phyloP scores from a whole-genome alignment of 2,113 vertebrate species.

The Syngnathus scovelli region DNA sequence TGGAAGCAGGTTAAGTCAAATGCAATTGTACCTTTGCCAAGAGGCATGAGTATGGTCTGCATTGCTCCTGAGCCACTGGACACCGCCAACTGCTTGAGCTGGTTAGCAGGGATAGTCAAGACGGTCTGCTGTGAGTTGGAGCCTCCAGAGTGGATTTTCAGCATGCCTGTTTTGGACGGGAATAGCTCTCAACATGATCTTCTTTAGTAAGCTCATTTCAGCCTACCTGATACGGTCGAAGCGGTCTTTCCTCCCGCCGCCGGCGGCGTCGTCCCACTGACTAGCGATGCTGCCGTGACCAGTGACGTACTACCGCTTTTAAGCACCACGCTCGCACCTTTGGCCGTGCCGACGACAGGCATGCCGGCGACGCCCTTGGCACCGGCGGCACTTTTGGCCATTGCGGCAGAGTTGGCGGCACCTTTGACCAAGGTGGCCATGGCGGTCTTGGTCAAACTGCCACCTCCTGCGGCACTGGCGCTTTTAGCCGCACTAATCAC shows the following conservation, averaged over 20 bases:
- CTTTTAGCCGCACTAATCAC: conserved; percentile 71
- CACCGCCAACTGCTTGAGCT: conserved; percentile 87
- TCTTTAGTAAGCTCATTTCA: not conserved
- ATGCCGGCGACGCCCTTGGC: conserved; percentile 60
- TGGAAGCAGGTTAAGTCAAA: too few relatives aligned
- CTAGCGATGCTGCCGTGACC: conserved; percentile 74
- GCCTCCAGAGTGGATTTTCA: conserved; percentile 89
- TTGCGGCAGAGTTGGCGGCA: conserved; percentile 18
- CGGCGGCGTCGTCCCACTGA: conserved; percentile 58
- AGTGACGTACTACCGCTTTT: conserved; percentile 64
- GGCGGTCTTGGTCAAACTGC: conserved; percentile 49
- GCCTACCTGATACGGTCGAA: conserved; percentile 79
- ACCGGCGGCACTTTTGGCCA: conserved; percentile 36
- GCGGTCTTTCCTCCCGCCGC: conserved; percentile 69
- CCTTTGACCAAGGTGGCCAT: conserved; percentile 55
- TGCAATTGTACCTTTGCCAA: conserved; percentile 75
- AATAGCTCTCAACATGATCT: conserved; percentile 11
- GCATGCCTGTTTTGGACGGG: conserved; percentile 71
- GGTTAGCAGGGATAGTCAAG: conserved; percentile 87
- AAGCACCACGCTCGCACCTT: conserved; percentile 50
- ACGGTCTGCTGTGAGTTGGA: conserved; percentile 86
- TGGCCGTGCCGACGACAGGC: conserved; percentile 65
- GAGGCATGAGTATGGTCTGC: conserved; percentile 90
- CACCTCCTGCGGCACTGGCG: conserved; percentile 49
- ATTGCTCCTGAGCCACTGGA: conserved; percentile 75